Conservation (phyloP, 1,140 invertebrate species). For the Ceratitis capitata region DNA sequence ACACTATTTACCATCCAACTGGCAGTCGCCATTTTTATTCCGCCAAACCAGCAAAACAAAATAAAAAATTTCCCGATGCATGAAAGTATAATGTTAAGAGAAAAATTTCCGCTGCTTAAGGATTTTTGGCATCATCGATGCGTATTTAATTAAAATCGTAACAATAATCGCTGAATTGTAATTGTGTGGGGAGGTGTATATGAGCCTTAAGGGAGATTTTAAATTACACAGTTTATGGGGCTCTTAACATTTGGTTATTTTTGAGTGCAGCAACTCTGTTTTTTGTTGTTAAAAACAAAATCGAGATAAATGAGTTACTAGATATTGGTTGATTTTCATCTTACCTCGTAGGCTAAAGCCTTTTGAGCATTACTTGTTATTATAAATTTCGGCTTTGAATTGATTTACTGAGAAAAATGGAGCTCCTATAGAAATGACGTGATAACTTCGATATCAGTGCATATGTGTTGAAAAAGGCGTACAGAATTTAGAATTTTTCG, state of each 20-base stretch:
- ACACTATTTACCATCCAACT: no score
- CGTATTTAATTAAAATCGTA: no score
- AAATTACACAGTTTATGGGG: background rate
- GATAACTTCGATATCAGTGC: background rate
- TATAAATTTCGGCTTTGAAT: background rate
- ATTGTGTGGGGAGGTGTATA: background rate
- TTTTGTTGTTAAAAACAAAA: constrained; percentile 4
- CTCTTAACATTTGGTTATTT: no score
- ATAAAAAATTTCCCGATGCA: no score
- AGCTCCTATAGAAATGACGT: background rate
- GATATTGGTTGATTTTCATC: background rate
- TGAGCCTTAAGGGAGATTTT: background rate
- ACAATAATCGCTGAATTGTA: no score
- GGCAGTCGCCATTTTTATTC: no score
- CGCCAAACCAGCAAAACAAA: no score
- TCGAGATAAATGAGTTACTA: background rate
- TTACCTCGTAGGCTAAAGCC: background rate
- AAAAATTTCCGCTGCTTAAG: no score
- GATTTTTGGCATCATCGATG: no score
- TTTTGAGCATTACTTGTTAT: background rate
- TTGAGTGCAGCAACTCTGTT: background rate
- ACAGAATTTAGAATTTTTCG: background rate
- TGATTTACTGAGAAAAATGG: background rate
- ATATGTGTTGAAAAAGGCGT: background rate
- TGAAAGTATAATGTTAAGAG: no score